A percentile compares a stretch with the other conserved stretches of the same genome.
Evolutionary conservation across 2,113 vertebrate genomes (phyloP).

Genomic region (Struthidea cinerea): DNA sequence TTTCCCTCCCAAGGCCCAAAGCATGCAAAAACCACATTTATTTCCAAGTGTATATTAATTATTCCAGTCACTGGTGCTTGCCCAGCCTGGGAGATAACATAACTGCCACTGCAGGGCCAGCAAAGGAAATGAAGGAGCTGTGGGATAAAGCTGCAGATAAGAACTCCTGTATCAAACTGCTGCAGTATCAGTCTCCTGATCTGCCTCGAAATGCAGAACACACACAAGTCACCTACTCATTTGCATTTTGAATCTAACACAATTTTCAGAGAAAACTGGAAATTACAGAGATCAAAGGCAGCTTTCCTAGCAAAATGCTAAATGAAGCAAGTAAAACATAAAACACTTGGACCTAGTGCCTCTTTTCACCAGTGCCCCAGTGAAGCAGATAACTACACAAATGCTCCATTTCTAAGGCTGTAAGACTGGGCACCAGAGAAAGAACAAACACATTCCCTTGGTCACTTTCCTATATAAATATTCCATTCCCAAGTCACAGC

Average conservation of each 20-base stretch:
- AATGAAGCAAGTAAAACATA: background rate
- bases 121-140: conserved; percentile 35
- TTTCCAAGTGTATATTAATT: background rate
- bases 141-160: conserved; percentile 18
- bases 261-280: conserved; percentile 17
- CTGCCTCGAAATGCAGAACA: background rate
- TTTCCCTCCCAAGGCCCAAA: background rate
- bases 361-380: background rate
- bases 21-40: background rate
- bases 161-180: background rate
- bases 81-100: background rate
- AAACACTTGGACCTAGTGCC: background rate
- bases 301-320: background rate
- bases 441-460: background rate
- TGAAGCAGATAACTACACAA: background rate
- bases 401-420: background rate
- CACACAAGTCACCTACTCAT: background rate
- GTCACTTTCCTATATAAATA: background rate
- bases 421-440: background rate
- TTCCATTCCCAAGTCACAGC: background rate
- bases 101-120: background rate
- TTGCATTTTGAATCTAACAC: background rate
- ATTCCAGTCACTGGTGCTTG: background rate
- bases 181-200: background rate
- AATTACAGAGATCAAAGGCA: background rate